A percentile compares a stretch with the other conserved stretches of the same genome.
These are phyloP conservation scores for Celastrina argiolus DNA, from an alignment of 2,888 invertebrate species.

Conservation along the genomic window DNA sequence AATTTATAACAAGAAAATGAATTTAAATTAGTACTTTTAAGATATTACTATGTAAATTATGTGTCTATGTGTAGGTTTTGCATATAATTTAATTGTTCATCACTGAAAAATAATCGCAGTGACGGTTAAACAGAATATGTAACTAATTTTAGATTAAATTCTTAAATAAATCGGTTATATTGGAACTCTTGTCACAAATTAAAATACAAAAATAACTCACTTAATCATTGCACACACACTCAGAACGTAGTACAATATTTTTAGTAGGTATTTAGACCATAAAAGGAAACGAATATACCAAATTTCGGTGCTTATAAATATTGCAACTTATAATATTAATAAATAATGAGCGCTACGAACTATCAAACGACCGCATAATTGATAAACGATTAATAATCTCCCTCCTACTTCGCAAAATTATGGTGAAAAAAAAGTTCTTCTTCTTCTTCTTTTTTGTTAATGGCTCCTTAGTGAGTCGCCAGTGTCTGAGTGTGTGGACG, in stretches of 20 bases:
- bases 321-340: background rate
- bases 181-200: background rate
- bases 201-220: conserved; percentile 30
- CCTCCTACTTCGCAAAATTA: background rate
- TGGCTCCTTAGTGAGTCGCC: too few relatives aligned
- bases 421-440: too few relatives aligned
- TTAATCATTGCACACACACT: conserved; percentile 30
- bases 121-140: background rate
- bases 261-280: background rate
- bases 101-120: background rate
- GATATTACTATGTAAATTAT: background rate
- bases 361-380: conserved; percentile 17
- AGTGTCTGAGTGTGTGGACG: too few relatives aligned
- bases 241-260: conserved; percentile 3
- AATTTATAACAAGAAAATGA: background rate
- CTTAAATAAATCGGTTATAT: background rate
- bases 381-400: background rate
- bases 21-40: background rate
- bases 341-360: conserved; percentile 2
- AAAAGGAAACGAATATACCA: background rate
- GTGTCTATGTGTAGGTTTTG: too few relatives aligned
- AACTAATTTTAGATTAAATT: background rate
- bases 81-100: background rate
- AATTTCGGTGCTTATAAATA: background rate
- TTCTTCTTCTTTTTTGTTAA: too few relatives aligned